Evolutionary conservation across 1,140 invertebrate genomes (phyloP).

Genomic region (Dinothrombium tinctorium): DNA sequence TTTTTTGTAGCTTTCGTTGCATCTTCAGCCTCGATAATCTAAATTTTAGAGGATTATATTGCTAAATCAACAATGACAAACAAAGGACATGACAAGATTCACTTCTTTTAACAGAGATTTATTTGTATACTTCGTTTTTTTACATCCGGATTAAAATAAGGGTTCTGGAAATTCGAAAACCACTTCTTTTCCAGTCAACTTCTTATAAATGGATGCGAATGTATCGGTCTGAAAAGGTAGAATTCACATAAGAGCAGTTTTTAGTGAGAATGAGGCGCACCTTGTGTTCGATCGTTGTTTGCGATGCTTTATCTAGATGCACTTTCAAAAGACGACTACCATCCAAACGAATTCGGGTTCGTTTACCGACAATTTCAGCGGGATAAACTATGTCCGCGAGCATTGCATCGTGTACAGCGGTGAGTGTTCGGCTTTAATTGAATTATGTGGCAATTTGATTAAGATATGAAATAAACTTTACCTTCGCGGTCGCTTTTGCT

Average conservation of each 20-base stretch:
- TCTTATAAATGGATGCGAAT: conserved; percentile 94
- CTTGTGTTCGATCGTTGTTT: conserved; percentile 98
- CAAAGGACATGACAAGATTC: no score
- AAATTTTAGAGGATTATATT: no score
- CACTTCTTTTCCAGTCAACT: conserved; percentile 92
- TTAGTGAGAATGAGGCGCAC: conserved; percentile 27
- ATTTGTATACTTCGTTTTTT: no score
- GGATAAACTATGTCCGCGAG: conserved; percentile 94
- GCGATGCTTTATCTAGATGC: conserved; percentile 92
- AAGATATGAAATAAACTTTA: conserved; percentile 17
- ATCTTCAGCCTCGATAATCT: no score
- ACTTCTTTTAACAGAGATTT: no score
- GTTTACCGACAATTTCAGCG: conserved; percentile 96
- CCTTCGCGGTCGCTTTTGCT: conserved; percentile 90
- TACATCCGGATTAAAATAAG: conserved; percentile 24
- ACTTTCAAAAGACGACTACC: conserved; percentile 91
- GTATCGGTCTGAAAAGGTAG: conserved; percentile 58
- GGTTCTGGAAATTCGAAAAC: conserved; percentile 97
- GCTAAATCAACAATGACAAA: no score
- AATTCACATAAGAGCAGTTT: neutral
- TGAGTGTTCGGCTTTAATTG: conserved; percentile 56
- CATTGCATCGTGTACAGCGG: conserved; percentile 87
- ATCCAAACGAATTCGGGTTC: conserved; percentile 83
- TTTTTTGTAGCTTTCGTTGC: no score
- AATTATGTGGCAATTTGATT: neutral